A percentile compares a stretch with the other conserved stretches of the same genome.
Conservation (phyloP, 2,113 vertebrate species). For the Otolemur garnettii region DNA sequence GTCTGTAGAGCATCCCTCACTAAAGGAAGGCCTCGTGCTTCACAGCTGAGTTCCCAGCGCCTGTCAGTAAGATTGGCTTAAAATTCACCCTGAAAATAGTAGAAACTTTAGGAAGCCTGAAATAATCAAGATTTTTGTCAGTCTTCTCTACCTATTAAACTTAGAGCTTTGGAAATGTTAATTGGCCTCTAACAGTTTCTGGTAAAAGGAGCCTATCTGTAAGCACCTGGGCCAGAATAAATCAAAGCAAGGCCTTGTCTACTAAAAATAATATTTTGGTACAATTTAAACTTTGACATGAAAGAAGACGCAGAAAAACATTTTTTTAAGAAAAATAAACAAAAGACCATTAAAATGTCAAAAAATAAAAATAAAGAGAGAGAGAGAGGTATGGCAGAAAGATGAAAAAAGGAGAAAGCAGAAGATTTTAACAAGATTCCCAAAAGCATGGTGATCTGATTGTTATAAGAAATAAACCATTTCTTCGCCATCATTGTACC, state of each 20-base stretch:
- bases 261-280: not conserved
- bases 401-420: not conserved
- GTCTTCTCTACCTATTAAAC: constrained; percentile 31
- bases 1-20: not conserved
- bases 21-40: not conserved
- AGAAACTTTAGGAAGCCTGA: not conserved
- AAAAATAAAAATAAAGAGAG: not conserved
- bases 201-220: not conserved
- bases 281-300: constrained; percentile 24
- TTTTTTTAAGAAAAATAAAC: not conserved
- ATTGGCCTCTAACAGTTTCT: not conserved
- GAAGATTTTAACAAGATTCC: not conserved
- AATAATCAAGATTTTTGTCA: not conserved
- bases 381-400: not conserved
- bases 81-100: not conserved
- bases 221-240: not conserved
- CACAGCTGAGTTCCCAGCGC: not conserved
- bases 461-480: not conserved
- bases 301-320: not conserved
- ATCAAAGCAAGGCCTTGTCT: not conserved
- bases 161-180: constrained; percentile 28
- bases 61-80: not conserved
- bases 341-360: not conserved
- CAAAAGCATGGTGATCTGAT: not conserved
- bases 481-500: not conserved